phyloP scores from a whole-genome alignment of 2,797 vertebrate species.

The Trachurus trachurus region DNA sequence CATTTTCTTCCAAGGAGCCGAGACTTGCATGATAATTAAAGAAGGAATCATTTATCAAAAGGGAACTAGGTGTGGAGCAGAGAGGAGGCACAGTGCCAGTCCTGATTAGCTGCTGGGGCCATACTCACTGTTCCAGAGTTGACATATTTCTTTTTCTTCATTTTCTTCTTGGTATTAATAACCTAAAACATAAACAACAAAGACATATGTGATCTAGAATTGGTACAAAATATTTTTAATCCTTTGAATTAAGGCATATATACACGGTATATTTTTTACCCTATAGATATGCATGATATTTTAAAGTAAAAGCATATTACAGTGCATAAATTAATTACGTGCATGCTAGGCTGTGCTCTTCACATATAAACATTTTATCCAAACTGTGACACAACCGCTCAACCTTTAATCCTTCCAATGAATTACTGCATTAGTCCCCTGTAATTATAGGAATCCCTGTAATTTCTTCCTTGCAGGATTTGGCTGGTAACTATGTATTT shows the following conservation, averaged over 20 bases:
- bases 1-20: constrained; percentile 39
- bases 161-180: constrained; percentile 96
- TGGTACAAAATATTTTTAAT: neutral
- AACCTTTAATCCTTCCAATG: neutral
- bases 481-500: neutral
- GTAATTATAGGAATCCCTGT: constrained; percentile 8
- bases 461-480: neutral
- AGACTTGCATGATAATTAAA: constrained; percentile 40
- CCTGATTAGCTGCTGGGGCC: constrained; percentile 10
- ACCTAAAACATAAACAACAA: constrained; percentile 84
- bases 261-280: neutral
- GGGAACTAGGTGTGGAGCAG: constrained; percentile 18
- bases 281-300: too few species aligned
- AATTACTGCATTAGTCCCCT: neutral
- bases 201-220: neutral
- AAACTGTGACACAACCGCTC: neutral
- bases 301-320: neutral
- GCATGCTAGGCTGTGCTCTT: neutral
- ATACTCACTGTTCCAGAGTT: constrained; percentile 96
- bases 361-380: neutral
- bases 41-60: constrained; percentile 26
- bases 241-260: neutral
- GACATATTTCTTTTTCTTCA: constrained; percentile 98
- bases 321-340: too few species aligned
- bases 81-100: constrained; percentile 27